Base-by-base conservation (phyloP, 2,888 invertebrate genomes). In the Mellilla xanthometata region DNA sequence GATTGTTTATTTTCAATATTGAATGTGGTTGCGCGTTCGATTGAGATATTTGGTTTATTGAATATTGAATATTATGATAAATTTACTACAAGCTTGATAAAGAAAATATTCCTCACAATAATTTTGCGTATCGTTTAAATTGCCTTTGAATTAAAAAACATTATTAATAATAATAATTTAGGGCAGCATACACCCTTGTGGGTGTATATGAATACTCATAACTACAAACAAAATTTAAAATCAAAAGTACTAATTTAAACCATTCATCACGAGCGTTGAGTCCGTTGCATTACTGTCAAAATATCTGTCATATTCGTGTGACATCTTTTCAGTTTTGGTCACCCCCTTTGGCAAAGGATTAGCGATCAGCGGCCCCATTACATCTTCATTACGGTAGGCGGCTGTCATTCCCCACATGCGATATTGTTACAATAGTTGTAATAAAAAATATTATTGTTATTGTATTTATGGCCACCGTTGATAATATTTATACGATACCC, bases 331-430 rank as follows among this genome's bases (percentile, higher is more conserved):
- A 88, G 65, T 45, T 54, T 54, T 70, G 67, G 74, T 72, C 84
- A 83, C 87, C 87, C 86, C 85, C 82, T 85, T 81, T 72, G 65
- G 73, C 56, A 78, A 76, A 81, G 86, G 88, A 88, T 88, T 88
- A 88, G 71, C 58, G 71, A 70, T 71, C 65, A 65, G 68, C 76
- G 65, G 78, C 87, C 84, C 85, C 68, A 89, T 88, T 88, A 89
- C 88, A 87, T 87, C 88, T 88, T 89, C 89, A 89, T 89, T 89
- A 87, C 73, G 85, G 88, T 81, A 85, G 88, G 84, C 80, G 85
- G 78, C 81, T 81, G 85, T 74, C 81, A 76, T 66, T 59, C 68
- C 72, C 73, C 67, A 56, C 41, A 53, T 49, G 48, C 29, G 62
- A 54, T 55, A 76, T 74, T 76, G 76, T 78, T 65, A 61, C 52